Evolutionary conservation across 2,888 invertebrate species (phyloP).

Genomic region (Junonia oenone): DNA sequence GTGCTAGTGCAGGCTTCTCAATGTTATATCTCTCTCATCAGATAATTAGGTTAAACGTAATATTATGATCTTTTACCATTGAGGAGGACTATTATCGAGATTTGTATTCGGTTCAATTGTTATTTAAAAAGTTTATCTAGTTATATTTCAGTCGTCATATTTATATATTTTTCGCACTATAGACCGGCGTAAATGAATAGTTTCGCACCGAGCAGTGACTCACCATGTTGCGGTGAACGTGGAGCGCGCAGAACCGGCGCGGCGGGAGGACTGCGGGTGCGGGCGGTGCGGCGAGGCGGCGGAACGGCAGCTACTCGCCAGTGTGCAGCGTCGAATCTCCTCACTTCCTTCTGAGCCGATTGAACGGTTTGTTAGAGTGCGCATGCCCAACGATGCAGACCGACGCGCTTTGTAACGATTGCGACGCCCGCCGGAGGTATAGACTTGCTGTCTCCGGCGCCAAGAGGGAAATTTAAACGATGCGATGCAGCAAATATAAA

Average conservation of each 20-base stretch:
- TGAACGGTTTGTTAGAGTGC: conserved; percentile 49
- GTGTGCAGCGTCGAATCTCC: conserved; percentile 57
- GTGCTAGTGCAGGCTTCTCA: conserved; percentile 24
- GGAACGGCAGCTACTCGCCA: conserved; percentile 52
- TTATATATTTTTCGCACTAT: conserved; percentile 21
- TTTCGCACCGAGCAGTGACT: conserved; percentile 72
- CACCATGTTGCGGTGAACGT: conserved; percentile 75
- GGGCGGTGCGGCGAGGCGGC: conserved; percentile 51
- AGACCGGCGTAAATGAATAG: conserved; percentile 63
- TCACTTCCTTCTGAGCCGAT: conserved; percentile 60
- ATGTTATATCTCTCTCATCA: conserved; percentile 24
- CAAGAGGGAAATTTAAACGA: conserved; percentile 63
- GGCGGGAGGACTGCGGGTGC: conserved; percentile 70
- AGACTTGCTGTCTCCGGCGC: conserved; percentile 70
- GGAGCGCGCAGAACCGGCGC: conserved; percentile 71
- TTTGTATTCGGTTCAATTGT: neutral
- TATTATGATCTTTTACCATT: conserved; percentile 4
- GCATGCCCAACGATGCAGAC: conserved; percentile 74
- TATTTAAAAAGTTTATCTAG: neutral
- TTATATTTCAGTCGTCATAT: neutral
- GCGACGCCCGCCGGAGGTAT: conserved; percentile 58
- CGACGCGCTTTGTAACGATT: conserved; percentile 73
- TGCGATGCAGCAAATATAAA: conserved; percentile 54
- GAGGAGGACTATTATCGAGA: neutral
- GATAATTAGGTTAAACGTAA: conserved; percentile 37